A percentile compares a stretch with the other conserved stretches of the same genome.
These are phyloP conservation scores for Rhaphigaster nebulosa DNA, from an alignment of 2,888 invertebrate species.

Conservation along the genomic window DNA sequence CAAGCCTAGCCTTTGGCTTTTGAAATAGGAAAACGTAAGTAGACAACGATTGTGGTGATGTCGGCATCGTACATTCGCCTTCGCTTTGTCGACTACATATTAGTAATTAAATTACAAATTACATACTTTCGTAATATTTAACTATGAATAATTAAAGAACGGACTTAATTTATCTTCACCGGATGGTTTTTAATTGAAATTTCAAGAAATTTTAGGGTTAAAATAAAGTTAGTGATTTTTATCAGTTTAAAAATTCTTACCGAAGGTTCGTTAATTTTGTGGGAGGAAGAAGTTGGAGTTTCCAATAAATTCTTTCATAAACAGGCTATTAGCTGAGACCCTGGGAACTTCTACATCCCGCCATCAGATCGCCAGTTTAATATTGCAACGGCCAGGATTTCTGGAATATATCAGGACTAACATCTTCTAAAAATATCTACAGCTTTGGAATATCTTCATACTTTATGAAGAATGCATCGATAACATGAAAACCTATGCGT, in stretches of 20 bases:
- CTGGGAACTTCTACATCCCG: not conserved
- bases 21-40: no score
- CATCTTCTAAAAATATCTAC: not conserved
- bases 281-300: conserved; percentile 13
- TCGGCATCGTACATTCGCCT: no score
- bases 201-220: not conserved
- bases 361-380: not conserved
- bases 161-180: not conserved
- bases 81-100: no score
- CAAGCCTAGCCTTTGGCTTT: no score
- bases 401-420: not conserved
- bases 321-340: not conserved
- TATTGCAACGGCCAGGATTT: not conserved
- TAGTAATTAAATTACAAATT: no score
- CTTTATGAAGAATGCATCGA: not conserved
- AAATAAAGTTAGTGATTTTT: not conserved
- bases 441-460: not conserved
- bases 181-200: not conserved
- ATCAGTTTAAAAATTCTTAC: not conserved
- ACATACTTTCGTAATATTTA: not conserved
- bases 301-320: conserved; percentile 38
- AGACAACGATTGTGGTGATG: no score
- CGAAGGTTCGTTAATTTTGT: not conserved
- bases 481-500: no score
- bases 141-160: not conserved